A percentile compares a stretch with the other conserved stretches of the same genome.
Conservation (phyloP, 2,113 vertebrate genomes). For the Suricata suricatta region DNA sequence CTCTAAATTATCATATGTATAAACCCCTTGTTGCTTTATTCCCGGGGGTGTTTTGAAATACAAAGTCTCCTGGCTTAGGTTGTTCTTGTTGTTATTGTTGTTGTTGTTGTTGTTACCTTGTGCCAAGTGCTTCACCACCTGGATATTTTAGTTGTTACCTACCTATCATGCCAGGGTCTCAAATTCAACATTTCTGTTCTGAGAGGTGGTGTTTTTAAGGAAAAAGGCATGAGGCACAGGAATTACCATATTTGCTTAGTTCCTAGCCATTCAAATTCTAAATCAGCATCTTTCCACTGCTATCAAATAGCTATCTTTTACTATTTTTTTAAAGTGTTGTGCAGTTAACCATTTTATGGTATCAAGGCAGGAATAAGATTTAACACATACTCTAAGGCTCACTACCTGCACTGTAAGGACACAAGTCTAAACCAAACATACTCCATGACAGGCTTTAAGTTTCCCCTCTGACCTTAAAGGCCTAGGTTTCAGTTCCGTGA, state of each 20-base stretch:
- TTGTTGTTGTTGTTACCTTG: slow-evolving; percentile 53
- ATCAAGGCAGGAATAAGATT: not conserved
- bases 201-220: not conserved
- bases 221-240: not conserved
- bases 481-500: too few relatives aligned
- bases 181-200: slow-evolving; percentile 60
- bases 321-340: not conserved
- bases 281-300: not conserved
- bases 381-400: not conserved
- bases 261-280: not conserved
- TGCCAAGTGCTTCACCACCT: slow-evolving; percentile 56
- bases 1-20: slow-evolving; percentile 39
- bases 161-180: not conserved
- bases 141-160: slow-evolving; percentile 36
- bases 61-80: slow-evolving; percentile 11
- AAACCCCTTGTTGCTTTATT: slow-evolving; percentile 56
- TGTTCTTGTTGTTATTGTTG: not conserved
- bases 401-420: not conserved
- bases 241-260: not conserved
- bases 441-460: too few relatives aligned
- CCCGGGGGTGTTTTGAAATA: slow-evolving; percentile 45
- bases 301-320: not conserved
- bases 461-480: too few relatives aligned
- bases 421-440: too few relatives aligned
- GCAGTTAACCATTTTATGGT: not conserved